phyloP scores from a whole-genome alignment of 2,113 vertebrate species.

The Sakesphorus luctuosus region DNA sequence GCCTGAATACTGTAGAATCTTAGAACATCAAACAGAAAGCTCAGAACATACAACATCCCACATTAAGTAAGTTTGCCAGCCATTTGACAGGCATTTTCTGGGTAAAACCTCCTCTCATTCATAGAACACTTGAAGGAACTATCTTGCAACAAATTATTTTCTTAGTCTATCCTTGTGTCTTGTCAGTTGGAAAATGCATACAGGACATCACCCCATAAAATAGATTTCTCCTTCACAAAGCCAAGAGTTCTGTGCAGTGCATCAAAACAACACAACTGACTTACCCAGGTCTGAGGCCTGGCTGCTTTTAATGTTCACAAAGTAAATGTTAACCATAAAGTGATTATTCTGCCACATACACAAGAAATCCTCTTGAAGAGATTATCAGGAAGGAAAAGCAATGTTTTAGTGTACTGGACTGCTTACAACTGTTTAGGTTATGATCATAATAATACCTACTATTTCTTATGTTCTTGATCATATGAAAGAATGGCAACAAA shows the following conservation, averaged over 20 bases:
- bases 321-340: neutral
- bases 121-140: neutral
- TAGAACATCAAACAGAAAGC: neutral
- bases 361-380: neutral
- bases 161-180: neutral
- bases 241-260: neutral
- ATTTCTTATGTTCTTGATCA: neutral
- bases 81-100: neutral
- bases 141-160: neutral
- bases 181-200: neutral
- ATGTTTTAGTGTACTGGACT: neutral
- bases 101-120: neutral
- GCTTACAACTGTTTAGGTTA: neutral
- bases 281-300: neutral
- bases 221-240: neutral
- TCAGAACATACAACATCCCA: neutral
- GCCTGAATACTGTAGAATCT: neutral
- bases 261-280: neutral
- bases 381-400: neutral
- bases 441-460: neutral
- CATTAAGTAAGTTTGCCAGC: rapidly evolving
- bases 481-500: neutral
- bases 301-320: neutral
- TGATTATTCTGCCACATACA: neutral
- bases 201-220: neutral